Evolutionary conservation across 2,888 invertebrate genomes (phyloP), one percentile per base, ranked within the genome.

Genomic region (Euzophera pinguis): DNA sequence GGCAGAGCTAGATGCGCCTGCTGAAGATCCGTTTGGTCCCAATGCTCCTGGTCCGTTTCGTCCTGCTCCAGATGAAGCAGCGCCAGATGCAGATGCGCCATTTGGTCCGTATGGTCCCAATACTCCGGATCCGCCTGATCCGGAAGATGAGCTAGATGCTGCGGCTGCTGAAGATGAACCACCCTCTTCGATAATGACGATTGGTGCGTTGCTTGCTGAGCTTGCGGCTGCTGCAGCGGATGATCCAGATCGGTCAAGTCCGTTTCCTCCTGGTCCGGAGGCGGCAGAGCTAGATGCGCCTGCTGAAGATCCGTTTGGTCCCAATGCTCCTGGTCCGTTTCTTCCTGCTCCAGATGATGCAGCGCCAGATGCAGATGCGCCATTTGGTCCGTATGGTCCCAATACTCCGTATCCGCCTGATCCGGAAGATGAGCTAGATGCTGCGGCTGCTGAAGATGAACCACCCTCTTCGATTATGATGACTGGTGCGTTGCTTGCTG

Each of bases 381-480:
- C 10, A 4, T 12, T 47, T 29, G 47, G 29, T 13, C 50, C 50
- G 13, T 39, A 39, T n/a, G 48, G 52, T 17, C 48, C 49, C 10
- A 3, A 35, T 8, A 22, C 22, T 22, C 22, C 22, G 22, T 22
- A 3, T 22, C 22, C 22, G 22, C 22, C 22, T 3, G 5, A 10
- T 3, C n/a, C 35, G n/a, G 35, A n/a, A 10, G 10, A 10, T 47
- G 27, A 3, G n/a, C 6, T 12, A 3, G 22, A 22, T 22, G 22
- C 22, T 38, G 51, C 22, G 22, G 22, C 22, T 22, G 29, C 17
- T 3, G 22, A 22, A 22, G 22, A 22, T 22, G 22, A 22, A 22
- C 22, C 22, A 22, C 5, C 5, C 22, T 22, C 22, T 3, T 22
- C 22, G 22, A 22, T 22, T 3, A 22, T 5, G 22, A 22, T 22